phyloP scores from a whole-genome alignment of 2,888 invertebrate species.

The Andrena minutula region DNA sequence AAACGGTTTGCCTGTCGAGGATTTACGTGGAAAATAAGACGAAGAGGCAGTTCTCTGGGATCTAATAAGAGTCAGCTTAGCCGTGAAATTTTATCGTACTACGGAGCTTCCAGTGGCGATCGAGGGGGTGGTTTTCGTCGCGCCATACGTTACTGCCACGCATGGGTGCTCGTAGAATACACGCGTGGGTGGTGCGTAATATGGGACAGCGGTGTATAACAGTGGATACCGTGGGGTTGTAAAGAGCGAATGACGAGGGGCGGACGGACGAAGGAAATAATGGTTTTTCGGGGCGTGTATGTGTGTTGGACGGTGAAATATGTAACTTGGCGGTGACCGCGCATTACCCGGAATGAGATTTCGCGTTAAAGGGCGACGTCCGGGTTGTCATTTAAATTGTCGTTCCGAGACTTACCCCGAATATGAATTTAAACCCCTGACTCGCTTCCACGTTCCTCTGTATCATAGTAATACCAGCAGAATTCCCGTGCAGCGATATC shows the following conservation, averaged over 20 bases:
- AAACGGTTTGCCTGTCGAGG: constrained; percentile 19
- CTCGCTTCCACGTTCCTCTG: neutral
- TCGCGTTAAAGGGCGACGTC: constrained; percentile 41
- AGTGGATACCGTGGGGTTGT: constrained; percentile 33
- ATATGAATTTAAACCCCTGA: constrained; percentile 22
- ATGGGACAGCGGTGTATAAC: constrained; percentile 36
- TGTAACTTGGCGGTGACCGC: constrained; percentile 45
- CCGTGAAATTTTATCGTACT: constrained; percentile 68
- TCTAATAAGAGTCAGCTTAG: constrained; percentile 68
- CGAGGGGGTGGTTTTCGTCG: constrained; percentile 34
- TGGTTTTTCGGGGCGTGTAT: constrained; percentile 40
- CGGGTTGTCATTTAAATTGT: constrained; percentile 49
- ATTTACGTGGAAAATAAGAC: constrained; percentile 61
- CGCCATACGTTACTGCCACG: constrained; percentile 54
- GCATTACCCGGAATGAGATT: constrained; percentile 52
- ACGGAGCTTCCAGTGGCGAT: constrained; percentile 40
- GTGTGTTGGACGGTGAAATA: constrained; percentile 48
- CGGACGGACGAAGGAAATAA: constrained; percentile 53
- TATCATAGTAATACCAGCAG: no score
- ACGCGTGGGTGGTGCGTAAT: constrained; percentile 45
- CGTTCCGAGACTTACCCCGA: neutral
- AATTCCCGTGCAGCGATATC: no score
- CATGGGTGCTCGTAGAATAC: constrained; percentile 34
- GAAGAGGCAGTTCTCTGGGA: constrained; percentile 48
- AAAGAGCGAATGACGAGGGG: constrained; percentile 44